Percentiles rank a stretch among this genome's conserved stretches.
phyloP scores from a whole-genome alignment of 2,113 vertebrate genomes.

The Progne subis region DNA sequence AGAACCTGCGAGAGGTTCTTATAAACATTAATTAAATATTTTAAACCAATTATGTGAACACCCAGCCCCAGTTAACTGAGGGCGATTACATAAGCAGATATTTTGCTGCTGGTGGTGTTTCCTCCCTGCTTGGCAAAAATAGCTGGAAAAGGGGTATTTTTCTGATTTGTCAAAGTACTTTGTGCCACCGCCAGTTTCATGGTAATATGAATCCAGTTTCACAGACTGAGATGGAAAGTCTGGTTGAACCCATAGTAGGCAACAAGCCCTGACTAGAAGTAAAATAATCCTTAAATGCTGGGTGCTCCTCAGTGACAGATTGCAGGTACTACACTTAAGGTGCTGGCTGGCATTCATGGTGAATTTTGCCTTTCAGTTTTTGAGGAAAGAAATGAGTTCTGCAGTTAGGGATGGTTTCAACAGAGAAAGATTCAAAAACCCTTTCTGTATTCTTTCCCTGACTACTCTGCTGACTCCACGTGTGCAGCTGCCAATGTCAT shows the following conservation, averaged over 20 bases:
- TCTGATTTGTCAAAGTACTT: not conserved
- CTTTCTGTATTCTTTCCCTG: not conserved
- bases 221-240: not conserved
- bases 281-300: not conserved
- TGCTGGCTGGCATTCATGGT: not conserved
- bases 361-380: not conserved
- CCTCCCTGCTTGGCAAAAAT: not conserved
- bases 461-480: not conserved
- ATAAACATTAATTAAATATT: constrained; percentile 6
- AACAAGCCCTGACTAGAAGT: not conserved
- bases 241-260: not conserved
- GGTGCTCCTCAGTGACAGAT: not conserved
- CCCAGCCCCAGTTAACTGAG: not conserved
- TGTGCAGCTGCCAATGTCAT: not conserved
- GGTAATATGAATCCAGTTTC: not conserved
- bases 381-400: not conserved
- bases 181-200: not conserved
- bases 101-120: not conserved
- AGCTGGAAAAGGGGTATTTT: not conserved
- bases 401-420: not conserved
- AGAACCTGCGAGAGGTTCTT: not conserved
- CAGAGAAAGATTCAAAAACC: not conserved
- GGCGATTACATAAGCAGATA: not conserved
- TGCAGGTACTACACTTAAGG: not conserved
- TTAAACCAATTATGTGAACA: not conserved